Evolutionary conservation across 2,113 vertebrate genomes (phyloP).

Genomic region (Scalopus aquaticus): DNA sequence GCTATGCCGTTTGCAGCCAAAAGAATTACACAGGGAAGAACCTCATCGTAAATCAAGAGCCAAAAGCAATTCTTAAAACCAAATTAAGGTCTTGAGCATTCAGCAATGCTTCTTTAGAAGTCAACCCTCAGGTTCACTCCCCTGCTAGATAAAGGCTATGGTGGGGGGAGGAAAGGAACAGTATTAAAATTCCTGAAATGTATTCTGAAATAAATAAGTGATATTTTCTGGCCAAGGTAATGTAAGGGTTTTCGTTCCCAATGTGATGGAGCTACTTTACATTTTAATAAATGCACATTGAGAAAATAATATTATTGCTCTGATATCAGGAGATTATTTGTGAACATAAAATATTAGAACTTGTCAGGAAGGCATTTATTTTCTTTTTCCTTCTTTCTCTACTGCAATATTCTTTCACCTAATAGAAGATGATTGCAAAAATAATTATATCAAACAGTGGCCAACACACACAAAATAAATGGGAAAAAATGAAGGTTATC

Average conservation of each 20-base stretch:
- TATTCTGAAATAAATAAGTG: constrained; percentile 84
- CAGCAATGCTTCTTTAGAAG: constrained; percentile 51
- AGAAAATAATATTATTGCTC: constrained; percentile 82
- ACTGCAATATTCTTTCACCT: constrained; percentile 71
- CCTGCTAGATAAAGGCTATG: constrained; percentile 41
- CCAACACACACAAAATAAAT: constrained; percentile 77
- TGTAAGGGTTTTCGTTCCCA: constrained; percentile 73
- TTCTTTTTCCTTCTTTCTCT: constrained; percentile 76
- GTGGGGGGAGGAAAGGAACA: neutral
- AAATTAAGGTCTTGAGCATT: constrained; percentile 70
- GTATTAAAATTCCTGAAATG: constrained; percentile 83
- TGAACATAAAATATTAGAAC: constrained; percentile 83
- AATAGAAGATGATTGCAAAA: constrained; percentile 85
- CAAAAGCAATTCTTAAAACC: constrained; percentile 73
- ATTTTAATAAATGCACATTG: constrained; percentile 85
- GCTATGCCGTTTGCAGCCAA: constrained; percentile 3
- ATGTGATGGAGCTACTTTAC: constrained; percentile 81
- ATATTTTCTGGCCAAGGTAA: constrained; percentile 80
- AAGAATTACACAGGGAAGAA: constrained; percentile 56
- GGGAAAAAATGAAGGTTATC: constrained; percentile 81
- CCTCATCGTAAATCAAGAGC: constrained; percentile 69
- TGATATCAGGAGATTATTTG: constrained; percentile 84
- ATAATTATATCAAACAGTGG: constrained; percentile 82
- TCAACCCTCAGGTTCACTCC: constrained; percentile 57
- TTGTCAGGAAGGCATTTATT: constrained; percentile 77